Conservation (phyloP, 2,113 vertebrate species). For the Oceanodroma tethys region DNA sequence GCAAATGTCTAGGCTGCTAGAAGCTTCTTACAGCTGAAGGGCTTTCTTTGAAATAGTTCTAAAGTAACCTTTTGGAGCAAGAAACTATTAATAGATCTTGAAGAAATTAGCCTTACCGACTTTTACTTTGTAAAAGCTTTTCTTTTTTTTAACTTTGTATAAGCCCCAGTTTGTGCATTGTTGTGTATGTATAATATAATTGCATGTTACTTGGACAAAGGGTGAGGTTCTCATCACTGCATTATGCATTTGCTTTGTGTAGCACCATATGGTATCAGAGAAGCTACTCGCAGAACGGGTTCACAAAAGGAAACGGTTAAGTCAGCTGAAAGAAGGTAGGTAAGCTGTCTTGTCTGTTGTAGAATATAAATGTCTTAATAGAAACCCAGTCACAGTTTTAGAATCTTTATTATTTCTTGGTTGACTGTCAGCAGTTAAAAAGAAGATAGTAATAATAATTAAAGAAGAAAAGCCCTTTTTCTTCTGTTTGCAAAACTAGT, state of each 20-base stretch:
- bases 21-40: neutral
- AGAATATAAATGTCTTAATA: neutral
- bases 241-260: neutral
- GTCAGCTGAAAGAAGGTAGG: slow-evolving; percentile 82
- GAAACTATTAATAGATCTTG: neutral
- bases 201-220: neutral
- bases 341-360: neutral
- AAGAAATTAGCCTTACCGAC: neutral
- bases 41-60: neutral
- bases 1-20: accelerated
- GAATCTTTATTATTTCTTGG: neutral
- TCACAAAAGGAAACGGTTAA: slow-evolving; percentile 86
- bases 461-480: neutral
- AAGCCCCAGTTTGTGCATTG: neutral
- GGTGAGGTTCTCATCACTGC: neutral
- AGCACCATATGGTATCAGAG: slow-evolving; percentile 97
- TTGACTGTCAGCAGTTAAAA: neutral
- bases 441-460: neutral
- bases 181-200: neutral
- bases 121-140: neutral
- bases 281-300: slow-evolving; percentile 91
- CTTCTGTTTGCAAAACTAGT: neutral
- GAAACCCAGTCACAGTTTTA: neutral
- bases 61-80: neutral
- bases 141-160: neutral